Base-by-base conservation (phyloP, 1,140 invertebrate species). In the Anastatus disparis region DNA sequence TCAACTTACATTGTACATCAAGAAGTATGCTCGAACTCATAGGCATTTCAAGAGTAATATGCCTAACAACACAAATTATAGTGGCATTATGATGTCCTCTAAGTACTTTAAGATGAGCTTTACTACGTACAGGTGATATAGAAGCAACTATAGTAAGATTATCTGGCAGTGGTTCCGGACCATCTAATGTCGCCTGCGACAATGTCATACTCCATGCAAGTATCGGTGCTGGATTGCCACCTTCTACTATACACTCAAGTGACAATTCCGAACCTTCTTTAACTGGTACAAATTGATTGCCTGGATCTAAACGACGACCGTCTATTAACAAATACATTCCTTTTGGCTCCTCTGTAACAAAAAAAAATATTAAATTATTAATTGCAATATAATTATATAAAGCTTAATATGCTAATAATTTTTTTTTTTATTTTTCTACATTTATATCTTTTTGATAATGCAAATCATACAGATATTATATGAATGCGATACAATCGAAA, bases 271-370 rank as follows among this genome's bases (percentile, higher is more conserved):
- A 91, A 77, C 92, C 93, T 82, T 95, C 93, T 77, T 93, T 90
- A 10, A 94, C 92, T 1, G 93, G 93, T 73, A 95, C 91, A 84
- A 93, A 95, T 58, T 92, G 90, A 84, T 94, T 95, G 68, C 93
- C 92, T 0, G 93, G 91, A 86, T 94, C 93, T 74, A 95, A 85
- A 26, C 93, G 89, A 13, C 92, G 85, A 8, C 92, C 92, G 82
- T 94, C 93, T 79, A 94, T 93, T 76, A 93, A 87, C 75, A 94
- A 86, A 81, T 94, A 95, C 55, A 92, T 92, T 22, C 92, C 89
- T 62, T 91, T 89, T 24, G 93, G 93, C 38, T 91, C 86, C 82
- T 94, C 93, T 94, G 87, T 86, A 88, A 59, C 79, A 76, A 50
- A 73, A 15, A 44, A n/a, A n/a, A n/a, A n/a, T n/a, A n/a, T n/a